phyloP scores from a whole-genome alignment of 2,888 invertebrate species.

The Megaustenia siamemsis region DNA sequence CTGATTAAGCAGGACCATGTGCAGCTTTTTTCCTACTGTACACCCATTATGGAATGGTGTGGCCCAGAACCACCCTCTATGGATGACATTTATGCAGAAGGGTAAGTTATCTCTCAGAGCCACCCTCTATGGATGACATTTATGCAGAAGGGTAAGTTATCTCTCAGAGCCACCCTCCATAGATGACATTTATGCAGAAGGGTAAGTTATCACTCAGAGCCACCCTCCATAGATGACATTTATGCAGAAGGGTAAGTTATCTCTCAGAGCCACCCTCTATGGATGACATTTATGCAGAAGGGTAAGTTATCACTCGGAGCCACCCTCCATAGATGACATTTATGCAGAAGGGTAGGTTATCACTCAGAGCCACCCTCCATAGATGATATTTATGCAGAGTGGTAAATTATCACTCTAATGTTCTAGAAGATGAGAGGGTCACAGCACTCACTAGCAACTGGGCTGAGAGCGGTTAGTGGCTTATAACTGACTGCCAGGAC shows the following conservation, averaged over 20 bases:
- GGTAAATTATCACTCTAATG: too few species aligned
- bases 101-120: conserved; percentile 82
- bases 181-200: conserved; percentile 52
- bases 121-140: conserved; percentile 55
- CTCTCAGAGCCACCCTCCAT: conserved; percentile 81
- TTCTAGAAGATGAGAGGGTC: too few species aligned
- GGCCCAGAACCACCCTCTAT: conserved; percentile 83
- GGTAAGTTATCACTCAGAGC: conserved; percentile 84
- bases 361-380: too few species aligned
- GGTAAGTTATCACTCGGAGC: too few species aligned
- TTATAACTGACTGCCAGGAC: too few species aligned
- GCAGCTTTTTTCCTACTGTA: conserved; percentile 87
- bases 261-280: conserved; percentile 81
- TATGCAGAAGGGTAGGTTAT: too few species aligned
- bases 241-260: conserved; percentile 52
- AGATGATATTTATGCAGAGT: too few species aligned
- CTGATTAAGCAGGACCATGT: conserved; percentile 83
- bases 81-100: conserved; percentile 53
- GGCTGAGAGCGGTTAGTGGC: too few species aligned
- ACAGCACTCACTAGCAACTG: too few species aligned
- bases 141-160: conserved; percentile 52
- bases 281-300: conserved; percentile 53
- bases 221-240: conserved; percentile 55
- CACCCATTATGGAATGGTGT: conserved; percentile 84
- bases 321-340: too few species aligned